Percentiles rank a stretch among this genome's conserved stretches.
phyloP scores from a whole-genome alignment of 92 coral and sea anemone species.

The Palythoa grandiflora region DNA sequence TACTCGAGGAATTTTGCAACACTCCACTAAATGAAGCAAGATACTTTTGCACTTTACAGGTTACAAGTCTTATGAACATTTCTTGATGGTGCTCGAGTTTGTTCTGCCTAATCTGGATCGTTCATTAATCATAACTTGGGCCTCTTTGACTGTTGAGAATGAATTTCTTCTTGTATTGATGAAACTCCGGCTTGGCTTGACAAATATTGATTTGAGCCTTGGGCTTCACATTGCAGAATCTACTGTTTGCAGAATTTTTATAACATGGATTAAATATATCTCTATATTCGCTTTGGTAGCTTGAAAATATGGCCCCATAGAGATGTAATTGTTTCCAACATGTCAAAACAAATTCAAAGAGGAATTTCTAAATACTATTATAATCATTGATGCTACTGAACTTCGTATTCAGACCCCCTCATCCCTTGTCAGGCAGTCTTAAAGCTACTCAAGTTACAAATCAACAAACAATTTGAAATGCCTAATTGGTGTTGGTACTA shows the following conservation, averaged over 20 bases:
- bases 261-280: too few species aligned
- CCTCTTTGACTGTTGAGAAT: constrained; percentile 52
- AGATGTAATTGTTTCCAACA: too few species aligned
- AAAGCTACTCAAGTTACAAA: too few species aligned
- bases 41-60: constrained; percentile 61
- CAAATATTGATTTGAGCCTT: constrained; percentile 42
- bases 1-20: constrained; percentile 37
- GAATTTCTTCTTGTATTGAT: constrained; percentile 61
- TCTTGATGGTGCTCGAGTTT: constrained; percentile 62
- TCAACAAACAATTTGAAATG: too few species aligned
- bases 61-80: constrained; percentile 38
- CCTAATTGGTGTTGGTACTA: too few species aligned
- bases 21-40: constrained; percentile 40
- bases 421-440: too few species aligned
- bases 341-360: too few species aligned
- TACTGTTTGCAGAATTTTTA: not conserved
- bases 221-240: not conserved
- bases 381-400: too few species aligned
- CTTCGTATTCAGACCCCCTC: too few species aligned
- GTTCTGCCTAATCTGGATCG: constrained; percentile 49
- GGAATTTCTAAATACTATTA: too few species aligned
- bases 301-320: too few species aligned
- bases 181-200: constrained; percentile 52
- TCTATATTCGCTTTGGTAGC: too few species aligned
- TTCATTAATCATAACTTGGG: constrained; percentile 52